Conservation (phyloP, 1,140 invertebrate genomes). For the Drosophila dunni region DNA sequence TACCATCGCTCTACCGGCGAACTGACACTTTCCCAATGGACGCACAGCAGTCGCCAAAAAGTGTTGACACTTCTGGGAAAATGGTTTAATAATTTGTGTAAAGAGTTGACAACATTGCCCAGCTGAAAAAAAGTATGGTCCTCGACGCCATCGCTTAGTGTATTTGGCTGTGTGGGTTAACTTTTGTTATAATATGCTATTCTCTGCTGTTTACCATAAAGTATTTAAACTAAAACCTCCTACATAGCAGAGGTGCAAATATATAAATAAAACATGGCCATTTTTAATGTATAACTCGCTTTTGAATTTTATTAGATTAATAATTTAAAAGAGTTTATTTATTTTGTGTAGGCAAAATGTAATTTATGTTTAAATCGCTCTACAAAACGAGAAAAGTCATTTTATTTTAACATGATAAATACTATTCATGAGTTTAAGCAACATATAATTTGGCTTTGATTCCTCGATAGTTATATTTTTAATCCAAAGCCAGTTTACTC, state of each 20-base stretch:
- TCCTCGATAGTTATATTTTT: no score
- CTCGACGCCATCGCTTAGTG: conserved; percentile 1
- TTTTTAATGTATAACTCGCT: no score
- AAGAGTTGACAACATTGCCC: conserved; percentile 72
- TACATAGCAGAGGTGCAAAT: not conserved
- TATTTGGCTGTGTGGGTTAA: conserved; percentile 33
- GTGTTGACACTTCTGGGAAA: conserved; percentile 82
- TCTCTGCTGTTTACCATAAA: conserved; percentile 45
- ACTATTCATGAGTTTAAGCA: no score
- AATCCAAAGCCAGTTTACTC: no score
- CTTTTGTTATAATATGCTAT: conserved; percentile 60
- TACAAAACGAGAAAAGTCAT: no score
- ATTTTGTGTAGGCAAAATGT: no score
- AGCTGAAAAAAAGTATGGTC: conserved; percentile 21
- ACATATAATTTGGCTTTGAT: no score
- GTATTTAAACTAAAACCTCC: conserved; percentile 33
- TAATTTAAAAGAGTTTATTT: no score
- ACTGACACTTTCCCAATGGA: conserved; percentile 8
- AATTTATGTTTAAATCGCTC: no score
- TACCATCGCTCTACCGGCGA: not conserved
- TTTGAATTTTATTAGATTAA: no score
- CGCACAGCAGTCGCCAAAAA: conserved; percentile 34
- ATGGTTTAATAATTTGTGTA: conserved; percentile 82
- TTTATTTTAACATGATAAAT: no score
- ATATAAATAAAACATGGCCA: not conserved